phyloP scores from a whole-genome alignment of 2,888 invertebrate genomes.

The Phania funesta region DNA sequence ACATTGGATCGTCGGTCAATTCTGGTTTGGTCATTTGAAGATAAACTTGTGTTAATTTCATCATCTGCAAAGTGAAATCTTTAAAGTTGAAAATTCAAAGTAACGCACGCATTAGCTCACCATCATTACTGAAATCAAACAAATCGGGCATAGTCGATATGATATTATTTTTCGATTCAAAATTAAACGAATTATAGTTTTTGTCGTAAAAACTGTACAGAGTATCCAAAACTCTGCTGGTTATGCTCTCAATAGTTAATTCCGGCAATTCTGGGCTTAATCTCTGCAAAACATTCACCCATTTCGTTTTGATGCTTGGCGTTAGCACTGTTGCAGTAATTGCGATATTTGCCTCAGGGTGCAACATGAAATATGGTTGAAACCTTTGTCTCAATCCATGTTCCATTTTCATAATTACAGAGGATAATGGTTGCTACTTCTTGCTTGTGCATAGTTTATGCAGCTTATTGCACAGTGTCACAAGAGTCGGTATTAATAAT shows the following conservation, averaged over 20 bases:
- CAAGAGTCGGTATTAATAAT: too few species aligned
- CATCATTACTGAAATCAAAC: too few species aligned
- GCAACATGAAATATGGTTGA: conserved; percentile 22
- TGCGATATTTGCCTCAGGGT: conserved; percentile 13
- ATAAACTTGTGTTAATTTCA: too few species aligned
- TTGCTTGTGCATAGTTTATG: conserved; percentile 2
- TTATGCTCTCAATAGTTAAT: too few species aligned
- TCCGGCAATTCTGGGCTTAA: conserved; percentile 7
- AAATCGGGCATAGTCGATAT: too few species aligned
- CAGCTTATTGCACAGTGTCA: not conserved
- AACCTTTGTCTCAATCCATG: conserved; percentile 12
- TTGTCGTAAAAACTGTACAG: conserved; percentile 9
- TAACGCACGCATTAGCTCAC: too few species aligned
- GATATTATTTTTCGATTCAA: too few species aligned
- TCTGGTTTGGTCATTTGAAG: too few species aligned
- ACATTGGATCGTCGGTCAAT: too few species aligned
- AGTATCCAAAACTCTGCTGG: not conserved
- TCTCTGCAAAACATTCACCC: conserved; percentile 4
- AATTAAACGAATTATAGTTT: too few species aligned
- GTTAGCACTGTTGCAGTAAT: conserved; percentile 15
- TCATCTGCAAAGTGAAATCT: too few species aligned
- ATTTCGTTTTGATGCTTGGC: conserved; percentile 20
- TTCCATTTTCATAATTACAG: conserved; percentile 14
- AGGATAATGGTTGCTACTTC: conserved; percentile 7
- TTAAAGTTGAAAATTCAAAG: too few species aligned